Evolutionary conservation across 2,888 invertebrate genomes (phyloP).

Genomic region (Tetanocera ferruginea): DNA sequence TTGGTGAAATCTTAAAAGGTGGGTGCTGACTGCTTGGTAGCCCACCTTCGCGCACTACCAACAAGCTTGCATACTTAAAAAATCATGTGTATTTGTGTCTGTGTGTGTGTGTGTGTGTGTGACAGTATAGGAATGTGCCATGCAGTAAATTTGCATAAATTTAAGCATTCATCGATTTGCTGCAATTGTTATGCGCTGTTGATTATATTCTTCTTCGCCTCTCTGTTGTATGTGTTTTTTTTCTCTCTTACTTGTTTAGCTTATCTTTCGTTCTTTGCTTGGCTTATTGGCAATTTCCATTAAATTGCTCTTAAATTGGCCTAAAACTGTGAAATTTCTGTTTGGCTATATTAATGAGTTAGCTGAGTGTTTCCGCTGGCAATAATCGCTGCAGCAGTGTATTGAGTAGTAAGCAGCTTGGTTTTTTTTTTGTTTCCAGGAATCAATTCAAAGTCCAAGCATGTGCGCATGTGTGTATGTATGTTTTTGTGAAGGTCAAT

Average conservation of each 20-base stretch:
- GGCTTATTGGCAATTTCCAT: neutral
- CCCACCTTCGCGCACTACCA: too few species aligned
- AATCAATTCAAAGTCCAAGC: too few species aligned
- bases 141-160: neutral
- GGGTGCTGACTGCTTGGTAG: too few species aligned
- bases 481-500: neutral
- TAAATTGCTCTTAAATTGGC: neutral
- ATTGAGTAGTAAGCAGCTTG: too few species aligned
- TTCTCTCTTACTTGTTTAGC: neutral
- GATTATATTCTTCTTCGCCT: neutral
- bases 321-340: neutral
- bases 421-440: too few species aligned
- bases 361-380: neutral
- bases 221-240: neutral
- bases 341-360: neutral
- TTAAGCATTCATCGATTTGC: constrained; percentile 1
- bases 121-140: neutral
- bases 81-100: neutral
- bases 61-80: too few species aligned
- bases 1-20: too few species aligned
- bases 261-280: neutral
- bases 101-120: neutral
- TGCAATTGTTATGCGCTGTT: neutral
- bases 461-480: too few species aligned
- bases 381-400: neutral